Evolutionary conservation across 2,797 vertebrate species (phyloP).

Genomic region (Thamnophis elegans): DNA sequence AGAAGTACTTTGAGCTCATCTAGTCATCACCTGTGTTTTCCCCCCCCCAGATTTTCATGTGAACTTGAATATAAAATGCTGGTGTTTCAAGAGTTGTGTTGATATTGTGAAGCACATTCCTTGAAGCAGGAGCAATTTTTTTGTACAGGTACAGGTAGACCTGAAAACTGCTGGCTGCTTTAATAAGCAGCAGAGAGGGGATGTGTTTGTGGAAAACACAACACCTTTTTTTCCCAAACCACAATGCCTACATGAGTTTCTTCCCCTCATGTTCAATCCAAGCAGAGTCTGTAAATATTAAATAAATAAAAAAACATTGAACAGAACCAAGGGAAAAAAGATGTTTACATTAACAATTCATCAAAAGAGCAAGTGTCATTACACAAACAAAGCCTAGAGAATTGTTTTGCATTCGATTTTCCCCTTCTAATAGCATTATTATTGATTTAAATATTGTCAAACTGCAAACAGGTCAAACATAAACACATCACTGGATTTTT

Average conservation of each 20-base stretch:
- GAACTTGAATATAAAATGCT: neutral
- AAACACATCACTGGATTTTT: slow-evolving; percentile 78
- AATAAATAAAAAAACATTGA: neutral
- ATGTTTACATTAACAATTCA: slow-evolving; percentile 78
- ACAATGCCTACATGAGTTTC: neutral
- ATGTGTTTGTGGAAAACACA: neutral
- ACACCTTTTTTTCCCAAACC: neutral
- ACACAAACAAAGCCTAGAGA: slow-evolving; percentile 70
- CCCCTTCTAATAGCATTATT: slow-evolving; percentile 80
- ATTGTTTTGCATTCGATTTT: slow-evolving; percentile 85
- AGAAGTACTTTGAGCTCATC: neutral
- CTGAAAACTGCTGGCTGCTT: neutral
- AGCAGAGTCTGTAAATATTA: neutral
- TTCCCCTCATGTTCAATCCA: neutral
- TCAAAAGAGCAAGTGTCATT: slow-evolving; percentile 80
- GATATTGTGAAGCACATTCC: neutral
- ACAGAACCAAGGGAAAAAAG: slow-evolving; percentile 2
- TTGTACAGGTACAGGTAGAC: neutral
- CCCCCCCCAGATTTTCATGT: neutral
- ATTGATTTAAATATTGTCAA: slow-evolving; percentile 82
- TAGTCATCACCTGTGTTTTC: neutral
- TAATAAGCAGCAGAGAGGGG: neutral
- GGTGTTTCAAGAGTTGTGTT: neutral
- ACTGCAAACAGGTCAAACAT: slow-evolving; percentile 72
- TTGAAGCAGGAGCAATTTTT: neutral